Conservation (phyloP, 2,797 vertebrate genomes). For the Onychomys arenicola region DNA sequence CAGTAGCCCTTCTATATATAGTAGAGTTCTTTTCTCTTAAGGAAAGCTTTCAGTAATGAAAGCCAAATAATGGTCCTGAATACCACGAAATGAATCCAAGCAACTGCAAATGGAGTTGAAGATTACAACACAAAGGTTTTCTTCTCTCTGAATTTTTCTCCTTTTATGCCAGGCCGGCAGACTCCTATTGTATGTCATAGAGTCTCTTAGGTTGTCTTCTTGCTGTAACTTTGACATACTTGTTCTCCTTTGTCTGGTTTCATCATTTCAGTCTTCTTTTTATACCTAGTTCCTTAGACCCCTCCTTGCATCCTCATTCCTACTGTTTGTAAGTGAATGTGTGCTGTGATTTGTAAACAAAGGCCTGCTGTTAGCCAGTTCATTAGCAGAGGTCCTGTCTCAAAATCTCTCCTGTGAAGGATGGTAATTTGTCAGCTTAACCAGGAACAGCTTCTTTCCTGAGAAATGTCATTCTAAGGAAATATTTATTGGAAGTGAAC, state of each 20-base stretch:
- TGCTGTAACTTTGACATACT: constrained; percentile 3
- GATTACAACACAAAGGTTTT: constrained; percentile 62
- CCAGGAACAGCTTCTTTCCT: constrained; percentile 59
- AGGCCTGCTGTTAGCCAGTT: constrained; percentile 63
- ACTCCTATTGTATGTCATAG: background rate
- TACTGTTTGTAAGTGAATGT: constrained; percentile 19
- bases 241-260: constrained; percentile 52
- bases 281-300: background rate
- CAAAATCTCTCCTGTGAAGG: constrained; percentile 50
- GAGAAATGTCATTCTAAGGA: constrained; percentile 64
- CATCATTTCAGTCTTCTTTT: background rate
- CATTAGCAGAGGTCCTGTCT: constrained; percentile 62
- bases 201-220: background rate
- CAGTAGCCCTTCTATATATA: too few relatives aligned
- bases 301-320: background rate
- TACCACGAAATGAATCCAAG: constrained; percentile 71
- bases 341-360: constrained; percentile 52
- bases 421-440: constrained; percentile 62
- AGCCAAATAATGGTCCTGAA: constrained; percentile 70
- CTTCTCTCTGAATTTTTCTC: constrained; percentile 28
- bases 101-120: constrained; percentile 57
- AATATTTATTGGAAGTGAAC: constrained; percentile 68
- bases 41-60: constrained; percentile 70
- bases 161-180: background rate
- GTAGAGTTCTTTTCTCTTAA: constrained; percentile 80